A percentile compares a stretch with the other conserved stretches of the same genome.
These are phyloP conservation scores for Alosa alosa DNA, from an alignment of 2,113 vertebrate genomes.

Conservation along the genomic window DNA sequence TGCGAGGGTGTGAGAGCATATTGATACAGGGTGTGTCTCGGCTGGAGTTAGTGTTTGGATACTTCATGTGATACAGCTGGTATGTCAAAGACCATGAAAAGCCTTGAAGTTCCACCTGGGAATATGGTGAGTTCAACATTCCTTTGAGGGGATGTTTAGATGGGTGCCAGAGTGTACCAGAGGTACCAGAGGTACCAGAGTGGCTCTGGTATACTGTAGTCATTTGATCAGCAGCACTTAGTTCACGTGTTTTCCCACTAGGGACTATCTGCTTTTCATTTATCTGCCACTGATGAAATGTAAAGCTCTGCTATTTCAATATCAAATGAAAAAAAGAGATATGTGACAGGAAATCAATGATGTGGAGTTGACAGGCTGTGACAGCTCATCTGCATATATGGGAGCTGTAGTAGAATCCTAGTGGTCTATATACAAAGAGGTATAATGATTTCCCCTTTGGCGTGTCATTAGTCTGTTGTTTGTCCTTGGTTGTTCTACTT, in stretches of 20 bases:
- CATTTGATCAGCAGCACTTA: not conserved
- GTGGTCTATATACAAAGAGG: not conserved
- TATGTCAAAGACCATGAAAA: conserved; percentile 85
- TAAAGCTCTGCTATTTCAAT: not conserved
- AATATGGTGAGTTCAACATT: conserved; percentile 82
- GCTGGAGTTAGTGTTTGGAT: not conserved
- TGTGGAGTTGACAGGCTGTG: not conserved
- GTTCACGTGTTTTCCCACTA: not conserved
- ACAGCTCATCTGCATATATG: not conserved
- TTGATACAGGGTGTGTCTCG: not conserved
- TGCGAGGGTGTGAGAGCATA: conserved; percentile 17
- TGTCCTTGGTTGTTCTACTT: not conserved
- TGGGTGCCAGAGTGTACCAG: too few species aligned
- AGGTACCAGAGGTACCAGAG: too few species aligned
- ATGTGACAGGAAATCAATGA: not conserved
- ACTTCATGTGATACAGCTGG: conserved; percentile 56
- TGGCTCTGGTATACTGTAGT: not conserved
- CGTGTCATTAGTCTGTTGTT: not conserved
- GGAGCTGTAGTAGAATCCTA: not conserved
- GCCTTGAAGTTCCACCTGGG: conserved; percentile 78
- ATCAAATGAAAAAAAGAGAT: not conserved
- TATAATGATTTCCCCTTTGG: not conserved
- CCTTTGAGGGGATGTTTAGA: not conserved
- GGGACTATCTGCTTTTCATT: not conserved
- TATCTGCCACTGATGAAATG: not conserved